These are phyloP conservation scores for Macrotrachela quadricornifera DNA, from an alignment of 1,140 invertebrate genomes.

Conservation along the genomic window DNA sequence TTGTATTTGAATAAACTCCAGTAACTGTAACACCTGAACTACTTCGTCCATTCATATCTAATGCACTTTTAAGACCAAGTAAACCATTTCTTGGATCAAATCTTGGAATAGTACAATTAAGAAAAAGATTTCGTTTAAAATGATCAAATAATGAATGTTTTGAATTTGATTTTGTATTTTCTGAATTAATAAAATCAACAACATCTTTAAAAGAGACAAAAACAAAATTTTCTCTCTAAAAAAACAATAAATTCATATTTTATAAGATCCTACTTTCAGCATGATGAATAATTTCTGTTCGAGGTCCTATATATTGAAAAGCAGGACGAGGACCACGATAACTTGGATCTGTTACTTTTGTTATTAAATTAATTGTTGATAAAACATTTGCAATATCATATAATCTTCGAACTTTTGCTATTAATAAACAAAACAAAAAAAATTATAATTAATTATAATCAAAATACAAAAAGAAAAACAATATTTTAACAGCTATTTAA, in stretches of 20 bases:
- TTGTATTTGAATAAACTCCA: too few species aligned
- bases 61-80: neutral
- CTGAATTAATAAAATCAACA: constrained; percentile 15
- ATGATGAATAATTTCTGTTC: constrained; percentile 22
- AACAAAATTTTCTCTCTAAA: too few species aligned
- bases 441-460: too few species aligned
- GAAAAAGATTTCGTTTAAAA: constrained; percentile 2
- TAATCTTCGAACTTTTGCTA: constrained; percentile 44
- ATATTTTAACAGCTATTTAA: too few species aligned
- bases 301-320: constrained; percentile 44
- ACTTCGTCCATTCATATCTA: too few species aligned
- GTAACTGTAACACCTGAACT: too few species aligned
- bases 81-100: constrained; percentile 7
- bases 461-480: too few species aligned
- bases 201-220: constrained; percentile 12
- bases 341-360: constrained; percentile 38
- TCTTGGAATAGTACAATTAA: constrained; percentile 1
- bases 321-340: constrained; percentile 41
- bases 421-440: constrained; percentile 9
- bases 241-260: constrained; percentile 7
- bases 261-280: constrained; percentile 12
- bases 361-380: constrained; percentile 43
- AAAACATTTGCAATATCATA: constrained; percentile 54
- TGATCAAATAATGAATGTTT: constrained; percentile 25
- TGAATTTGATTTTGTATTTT: constrained; percentile 18